Percentiles rank a stretch among this genome's conserved stretches.
phyloP scores from a whole-genome alignment of 2,888 invertebrate species.

The Kryphioiulus occultus region DNA sequence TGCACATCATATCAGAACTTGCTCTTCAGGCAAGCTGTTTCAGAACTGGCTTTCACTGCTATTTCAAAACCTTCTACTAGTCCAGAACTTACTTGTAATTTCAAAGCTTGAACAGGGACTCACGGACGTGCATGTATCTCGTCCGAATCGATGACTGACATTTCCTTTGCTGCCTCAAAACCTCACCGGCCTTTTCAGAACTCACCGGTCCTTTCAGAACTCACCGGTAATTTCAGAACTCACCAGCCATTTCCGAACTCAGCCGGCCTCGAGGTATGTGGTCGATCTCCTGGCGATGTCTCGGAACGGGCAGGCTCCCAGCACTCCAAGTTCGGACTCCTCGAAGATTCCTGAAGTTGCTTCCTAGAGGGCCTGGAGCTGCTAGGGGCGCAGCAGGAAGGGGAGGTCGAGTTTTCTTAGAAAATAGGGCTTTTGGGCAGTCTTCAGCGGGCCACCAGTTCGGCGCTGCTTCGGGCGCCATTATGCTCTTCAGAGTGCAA shows the following conservation, averaged over 20 bases:
- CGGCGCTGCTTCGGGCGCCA: background rate
- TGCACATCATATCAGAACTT: background rate
- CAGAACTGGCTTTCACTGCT: background rate
- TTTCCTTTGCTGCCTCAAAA: too few species aligned
- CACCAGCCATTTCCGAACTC: background rate
- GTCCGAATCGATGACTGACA: too few species aligned
- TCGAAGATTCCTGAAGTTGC: background rate
- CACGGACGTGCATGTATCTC: background rate
- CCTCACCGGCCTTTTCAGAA: background rate
- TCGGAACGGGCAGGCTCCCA: background rate
- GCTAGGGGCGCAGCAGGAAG: background rate
- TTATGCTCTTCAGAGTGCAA: background rate
- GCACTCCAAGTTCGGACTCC: background rate
- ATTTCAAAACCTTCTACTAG: background rate
- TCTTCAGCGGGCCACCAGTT: background rate
- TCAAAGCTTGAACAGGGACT: background rate
- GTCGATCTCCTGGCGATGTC: background rate
- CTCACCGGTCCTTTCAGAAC: background rate
- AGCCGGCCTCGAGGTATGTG: background rate
- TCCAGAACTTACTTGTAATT: background rate
- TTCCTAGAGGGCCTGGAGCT: background rate
- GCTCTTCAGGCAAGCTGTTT: background rate
- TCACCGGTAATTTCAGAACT: background rate
- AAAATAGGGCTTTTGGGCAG: background rate
- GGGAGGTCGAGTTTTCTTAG: background rate